These are phyloP conservation scores for Mormyrus lacerda DNA, from an alignment of 2,113 vertebrate species.

Conservation along the genomic window DNA sequence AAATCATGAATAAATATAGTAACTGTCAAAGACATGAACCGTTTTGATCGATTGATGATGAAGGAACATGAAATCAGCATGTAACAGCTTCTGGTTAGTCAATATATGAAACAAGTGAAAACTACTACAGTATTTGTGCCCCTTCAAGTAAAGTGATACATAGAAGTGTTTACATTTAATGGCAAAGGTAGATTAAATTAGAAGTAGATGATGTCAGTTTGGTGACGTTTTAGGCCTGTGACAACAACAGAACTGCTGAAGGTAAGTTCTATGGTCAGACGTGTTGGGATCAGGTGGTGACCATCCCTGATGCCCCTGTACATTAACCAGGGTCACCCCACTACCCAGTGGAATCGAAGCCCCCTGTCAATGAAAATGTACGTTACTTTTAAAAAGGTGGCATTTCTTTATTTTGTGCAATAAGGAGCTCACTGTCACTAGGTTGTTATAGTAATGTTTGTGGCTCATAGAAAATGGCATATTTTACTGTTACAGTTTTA, in stretches of 20 bases:
- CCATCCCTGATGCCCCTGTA: background rate
- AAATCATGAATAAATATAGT: background rate
- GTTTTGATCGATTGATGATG: too few relatives aligned
- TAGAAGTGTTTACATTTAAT: background rate
- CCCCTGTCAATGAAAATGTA: background rate
- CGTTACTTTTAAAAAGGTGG: background rate
- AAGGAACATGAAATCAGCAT: background rate
- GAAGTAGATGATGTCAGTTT: background rate
- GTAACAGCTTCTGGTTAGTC: background rate
- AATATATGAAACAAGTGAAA: background rate
- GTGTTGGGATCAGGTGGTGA: background rate
- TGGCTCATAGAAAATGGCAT: background rate
- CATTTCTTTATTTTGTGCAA: background rate
- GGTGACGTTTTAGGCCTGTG: background rate
- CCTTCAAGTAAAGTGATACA: background rate
- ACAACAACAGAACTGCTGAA: background rate
- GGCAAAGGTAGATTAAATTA: background rate
- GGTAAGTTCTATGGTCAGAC: background rate
- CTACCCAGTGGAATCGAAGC: background rate
- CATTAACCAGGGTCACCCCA: background rate
- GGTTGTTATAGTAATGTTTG: background rate
- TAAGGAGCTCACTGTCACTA: background rate
- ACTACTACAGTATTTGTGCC: background rate
- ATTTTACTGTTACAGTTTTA: background rate
- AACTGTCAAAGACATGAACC: background rate